Percentiles rank a stretch among this genome's conserved stretches.
These are phyloP conservation scores for Drosophila paulistorum DNA, from an alignment of 1,140 invertebrate genomes.

Conservation along the genomic window DNA sequence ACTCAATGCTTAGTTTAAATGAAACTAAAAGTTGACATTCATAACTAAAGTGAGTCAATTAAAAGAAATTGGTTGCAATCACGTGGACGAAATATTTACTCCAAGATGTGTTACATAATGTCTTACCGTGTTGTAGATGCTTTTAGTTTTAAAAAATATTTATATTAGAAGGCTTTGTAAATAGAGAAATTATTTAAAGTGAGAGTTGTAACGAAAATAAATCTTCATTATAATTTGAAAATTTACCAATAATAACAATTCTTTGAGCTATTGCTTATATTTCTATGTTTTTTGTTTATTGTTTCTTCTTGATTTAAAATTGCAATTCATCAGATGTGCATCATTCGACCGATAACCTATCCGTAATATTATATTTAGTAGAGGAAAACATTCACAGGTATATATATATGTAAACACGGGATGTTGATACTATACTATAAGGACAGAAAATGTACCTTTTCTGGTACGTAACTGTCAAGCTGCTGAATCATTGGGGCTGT, in stretches of 20 bases:
- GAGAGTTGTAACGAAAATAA: too few relatives aligned
- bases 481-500: slow-evolving; percentile 36
- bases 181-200: too few relatives aligned
- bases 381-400: not conserved
- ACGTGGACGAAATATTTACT: not conserved
- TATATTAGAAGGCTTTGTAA: too few relatives aligned
- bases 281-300: not conserved
- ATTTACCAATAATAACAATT: too few relatives aligned
- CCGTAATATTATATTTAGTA: not conserved
- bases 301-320: not conserved
- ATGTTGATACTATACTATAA: not conserved
- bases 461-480: not conserved
- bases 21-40: not conserved
- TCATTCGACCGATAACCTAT: slow-evolving; percentile 1
- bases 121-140: too few relatives aligned
- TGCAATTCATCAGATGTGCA: not conserved
- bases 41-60: not conserved
- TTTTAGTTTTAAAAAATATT: too few relatives aligned
- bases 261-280: too few relatives aligned
- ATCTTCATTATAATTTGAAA: too few relatives aligned
- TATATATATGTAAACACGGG: not conserved
- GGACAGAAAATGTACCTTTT: not conserved
- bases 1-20: not conserved
- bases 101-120: too few relatives aligned
- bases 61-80: not conserved